Evolutionary conservation across 2,797 vertebrate species (phyloP), one percentile per base, ranked within the genome.

Genomic region (Xyrichtys novacula): DNA sequence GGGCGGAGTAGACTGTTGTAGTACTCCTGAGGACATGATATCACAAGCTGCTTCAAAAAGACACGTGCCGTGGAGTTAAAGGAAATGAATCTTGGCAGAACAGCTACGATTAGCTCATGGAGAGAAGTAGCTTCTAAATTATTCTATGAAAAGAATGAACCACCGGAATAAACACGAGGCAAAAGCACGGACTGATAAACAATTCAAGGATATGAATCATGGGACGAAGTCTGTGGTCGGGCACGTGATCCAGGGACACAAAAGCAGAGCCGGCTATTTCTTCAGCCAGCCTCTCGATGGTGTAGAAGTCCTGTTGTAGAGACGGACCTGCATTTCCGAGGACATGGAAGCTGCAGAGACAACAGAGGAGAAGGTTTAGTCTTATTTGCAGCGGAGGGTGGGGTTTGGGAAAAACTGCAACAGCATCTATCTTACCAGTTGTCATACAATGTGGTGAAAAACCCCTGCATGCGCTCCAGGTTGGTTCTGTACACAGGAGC

Each of bases 171-270:
- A 15, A 32, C n/a, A 14, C 6, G 4, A 2, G n/a, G 44, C 15
- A 42, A 7, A 9, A 48, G 16, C 1, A 39, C 16, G 5, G 70
- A 66, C n/a, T 28, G 25, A 8, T 14, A 36, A 74, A 32, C 40
- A 68, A 95, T n/a, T n/a, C n/a, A n/a, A 98, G 96, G 98, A 99
- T 99, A 99, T 95, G 96, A 88, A 99, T 93, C 90, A 99, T 93
- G 42, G 96, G 93, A 11, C 97, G 95, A 57, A 99, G 95, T 65
- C 97, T 94, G 88, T 97, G 94, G 87, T 99, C 97, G 6, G 98
- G 96, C 88, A 99, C 92, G 53, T 95, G 93, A 81, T 96, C 96
- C 48, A 99, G 90, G 81, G 96, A 95, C 81, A 93, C 75, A 6
- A 98, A 97, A 65, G 91, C 96, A 4, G 97, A 97, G 64, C 91